Evolutionary conservation across 2,113 vertebrate genomes (phyloP).

Genomic region (Dasyornis broadbenti): DNA sequence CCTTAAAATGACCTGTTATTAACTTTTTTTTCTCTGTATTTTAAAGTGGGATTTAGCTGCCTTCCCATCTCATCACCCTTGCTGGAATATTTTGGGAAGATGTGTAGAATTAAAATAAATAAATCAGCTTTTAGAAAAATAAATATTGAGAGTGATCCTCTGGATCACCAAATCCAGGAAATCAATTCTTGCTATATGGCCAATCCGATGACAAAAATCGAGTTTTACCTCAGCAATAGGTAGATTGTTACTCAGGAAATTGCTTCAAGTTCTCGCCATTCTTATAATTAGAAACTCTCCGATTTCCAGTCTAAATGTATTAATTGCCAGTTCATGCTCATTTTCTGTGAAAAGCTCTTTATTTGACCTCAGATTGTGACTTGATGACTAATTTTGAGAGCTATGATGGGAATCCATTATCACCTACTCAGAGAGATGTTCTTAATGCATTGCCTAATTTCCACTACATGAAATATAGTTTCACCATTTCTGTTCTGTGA

Average conservation of each 20-base stretch:
- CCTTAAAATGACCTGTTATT: background rate
- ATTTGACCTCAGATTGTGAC: constrained; percentile 1
- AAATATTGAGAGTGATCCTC: background rate
- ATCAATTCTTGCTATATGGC: background rate
- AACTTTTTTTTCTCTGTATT: background rate
- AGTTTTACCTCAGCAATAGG: background rate
- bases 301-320: background rate
- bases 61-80: background rate
- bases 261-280: background rate
- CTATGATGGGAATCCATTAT: constrained; percentile 26
- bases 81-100: background rate
- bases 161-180: background rate
- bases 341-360: constrained; percentile 33
- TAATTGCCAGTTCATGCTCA: constrained; percentile 11
- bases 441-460: background rate
- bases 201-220: background rate
- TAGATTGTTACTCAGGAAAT: background rate
- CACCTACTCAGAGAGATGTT: background rate
- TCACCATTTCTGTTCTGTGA: background rate
- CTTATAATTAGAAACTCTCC: background rate
- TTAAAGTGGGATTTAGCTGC: background rate
- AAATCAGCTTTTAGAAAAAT: background rate
- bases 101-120: background rate
- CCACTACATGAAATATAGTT: background rate
- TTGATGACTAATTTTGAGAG: constrained; percentile 29